phyloP scores from a whole-genome alignment of 2,888 invertebrate genomes.

The Gerris lacustris region DNA sequence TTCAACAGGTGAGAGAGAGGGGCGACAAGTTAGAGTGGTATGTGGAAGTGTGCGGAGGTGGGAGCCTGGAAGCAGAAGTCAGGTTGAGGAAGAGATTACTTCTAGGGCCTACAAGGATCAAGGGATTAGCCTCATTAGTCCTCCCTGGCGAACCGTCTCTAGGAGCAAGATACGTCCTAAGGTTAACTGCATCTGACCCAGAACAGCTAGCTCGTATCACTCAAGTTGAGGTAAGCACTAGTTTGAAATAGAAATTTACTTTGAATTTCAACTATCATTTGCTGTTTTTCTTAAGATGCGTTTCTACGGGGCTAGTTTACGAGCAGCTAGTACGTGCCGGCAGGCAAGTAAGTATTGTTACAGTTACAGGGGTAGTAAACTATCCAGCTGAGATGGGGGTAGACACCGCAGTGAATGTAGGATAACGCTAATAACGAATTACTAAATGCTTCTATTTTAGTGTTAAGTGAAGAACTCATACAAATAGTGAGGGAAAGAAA shows the following conservation, averaged over 20 bases:
- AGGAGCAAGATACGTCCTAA: conserved; percentile 42
- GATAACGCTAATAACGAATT: too few species aligned
- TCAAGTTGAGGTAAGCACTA: conserved; percentile 40
- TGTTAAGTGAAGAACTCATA: too few species aligned
- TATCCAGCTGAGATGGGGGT: too few species aligned
- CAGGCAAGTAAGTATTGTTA: too few species aligned
- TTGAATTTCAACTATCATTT: too few species aligned
- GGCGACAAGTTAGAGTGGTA: conserved; percentile 35
- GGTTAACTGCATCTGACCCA: conserved; percentile 41
- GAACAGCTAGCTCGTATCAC: conserved; percentile 42
- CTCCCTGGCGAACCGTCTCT: conserved; percentile 36
- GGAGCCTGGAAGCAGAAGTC: conserved; percentile 38
- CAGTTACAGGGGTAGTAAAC: too few species aligned
- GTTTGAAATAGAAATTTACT: conserved; percentile 19
- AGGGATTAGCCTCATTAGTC: conserved; percentile 39
- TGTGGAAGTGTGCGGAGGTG: conserved; percentile 46
- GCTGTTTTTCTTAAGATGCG: too few species aligned
- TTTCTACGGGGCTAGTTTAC: too few species aligned
- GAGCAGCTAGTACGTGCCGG: too few species aligned
- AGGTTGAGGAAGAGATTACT: conserved; percentile 33
- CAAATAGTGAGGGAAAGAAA: too few species aligned
- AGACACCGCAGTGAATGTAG: too few species aligned
- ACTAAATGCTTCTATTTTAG: too few species aligned
- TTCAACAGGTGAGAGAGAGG: not conserved
- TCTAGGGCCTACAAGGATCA: conserved; percentile 37